Percentiles rank a stretch among this genome's conserved stretches.
Conservation (phyloP, 2,888 invertebrate genomes). For the Tachina lurida region DNA sequence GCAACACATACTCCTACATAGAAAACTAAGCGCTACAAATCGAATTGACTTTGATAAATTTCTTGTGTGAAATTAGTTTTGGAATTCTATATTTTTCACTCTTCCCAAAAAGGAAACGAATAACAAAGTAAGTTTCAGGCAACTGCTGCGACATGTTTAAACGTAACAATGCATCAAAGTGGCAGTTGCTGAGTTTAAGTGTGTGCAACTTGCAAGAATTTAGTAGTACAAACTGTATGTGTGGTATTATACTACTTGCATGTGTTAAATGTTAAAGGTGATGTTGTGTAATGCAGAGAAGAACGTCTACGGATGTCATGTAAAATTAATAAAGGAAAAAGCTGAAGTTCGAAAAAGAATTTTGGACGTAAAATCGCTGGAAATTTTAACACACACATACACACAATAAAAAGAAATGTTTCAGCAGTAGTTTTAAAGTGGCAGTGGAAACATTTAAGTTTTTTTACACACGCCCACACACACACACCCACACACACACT, state of each 20-base stretch:
- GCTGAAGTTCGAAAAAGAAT: not conserved
- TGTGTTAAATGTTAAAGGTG: conserved; percentile 43
- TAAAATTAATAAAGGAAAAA: conserved; percentile 36
- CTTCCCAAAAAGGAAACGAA: not conserved
- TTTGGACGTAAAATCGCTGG: conserved; percentile 26
- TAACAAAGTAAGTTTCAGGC: not conserved
- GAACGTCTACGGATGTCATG: conserved; percentile 20
- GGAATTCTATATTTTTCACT: conserved; percentile 1
- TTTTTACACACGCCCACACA: conserved; percentile 1
- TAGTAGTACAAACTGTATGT: conserved; percentile 45
- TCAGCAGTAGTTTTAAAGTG: conserved; percentile 28
- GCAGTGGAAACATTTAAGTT: conserved; percentile 36
- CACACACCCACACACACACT: not conserved
- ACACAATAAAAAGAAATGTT: not conserved
- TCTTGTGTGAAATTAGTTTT: conserved; percentile 72
- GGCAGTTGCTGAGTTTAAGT: conserved; percentile 8
- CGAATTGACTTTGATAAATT: conserved; percentile 73
- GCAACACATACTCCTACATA: not conserved
- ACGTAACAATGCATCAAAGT: conserved; percentile 41
- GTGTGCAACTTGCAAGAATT: conserved; percentile 42
- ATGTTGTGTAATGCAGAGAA: conserved; percentile 9
- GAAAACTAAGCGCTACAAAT: conserved; percentile 69
- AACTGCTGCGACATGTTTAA: conserved; percentile 8
- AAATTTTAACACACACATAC: not conserved
- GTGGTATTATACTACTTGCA: conserved; percentile 19